These are phyloP conservation scores for Drosophila mercatorum DNA, from an alignment of 2,888 invertebrate genomes.

Conservation along the genomic window DNA sequence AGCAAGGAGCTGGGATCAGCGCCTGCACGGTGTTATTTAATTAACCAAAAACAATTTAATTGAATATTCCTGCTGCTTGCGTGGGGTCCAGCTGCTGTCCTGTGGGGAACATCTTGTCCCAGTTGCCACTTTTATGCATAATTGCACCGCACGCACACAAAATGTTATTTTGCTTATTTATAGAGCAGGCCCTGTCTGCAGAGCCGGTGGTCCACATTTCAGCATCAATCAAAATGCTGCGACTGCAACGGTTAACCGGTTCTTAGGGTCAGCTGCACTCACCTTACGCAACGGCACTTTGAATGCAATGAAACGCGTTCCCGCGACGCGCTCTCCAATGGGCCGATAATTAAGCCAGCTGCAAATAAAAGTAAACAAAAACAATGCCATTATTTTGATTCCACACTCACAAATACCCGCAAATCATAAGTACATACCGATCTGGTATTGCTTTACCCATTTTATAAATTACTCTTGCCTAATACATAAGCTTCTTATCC, in stretches of 20 bases:
- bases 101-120: slow-evolving; percentile 45
- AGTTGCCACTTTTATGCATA: slow-evolving; percentile 80
- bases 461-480: background rate
- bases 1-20: slow-evolving; percentile 27
- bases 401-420: background rate
- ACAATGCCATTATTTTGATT: background rate
- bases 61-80: slow-evolving; percentile 72
- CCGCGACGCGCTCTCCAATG: slow-evolving; percentile 85
- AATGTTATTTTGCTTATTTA: slow-evolving; percentile 75
- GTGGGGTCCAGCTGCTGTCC: slow-evolving; percentile 58
- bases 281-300: slow-evolving; percentile 86
- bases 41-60: slow-evolving; percentile 83
- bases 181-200: slow-evolving; percentile 51
- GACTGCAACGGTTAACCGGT: slow-evolving; percentile 52
- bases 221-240: slow-evolving; percentile 67
- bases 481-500: background rate
- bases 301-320: slow-evolving; percentile 87
- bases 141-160: slow-evolving; percentile 56
- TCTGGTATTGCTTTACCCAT: slow-evolving; percentile 68
- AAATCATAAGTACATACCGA: slow-evolving; percentile 46
- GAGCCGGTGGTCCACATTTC: slow-evolving; percentile 50
- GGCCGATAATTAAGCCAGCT: slow-evolving; percentile 85
- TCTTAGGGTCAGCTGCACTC: slow-evolving; percentile 72
- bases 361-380: slow-evolving; percentile 39
- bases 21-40: slow-evolving; percentile 74